Conservation (phyloP, 2,888 invertebrate genomes). For the Glomeris marginata region DNA sequence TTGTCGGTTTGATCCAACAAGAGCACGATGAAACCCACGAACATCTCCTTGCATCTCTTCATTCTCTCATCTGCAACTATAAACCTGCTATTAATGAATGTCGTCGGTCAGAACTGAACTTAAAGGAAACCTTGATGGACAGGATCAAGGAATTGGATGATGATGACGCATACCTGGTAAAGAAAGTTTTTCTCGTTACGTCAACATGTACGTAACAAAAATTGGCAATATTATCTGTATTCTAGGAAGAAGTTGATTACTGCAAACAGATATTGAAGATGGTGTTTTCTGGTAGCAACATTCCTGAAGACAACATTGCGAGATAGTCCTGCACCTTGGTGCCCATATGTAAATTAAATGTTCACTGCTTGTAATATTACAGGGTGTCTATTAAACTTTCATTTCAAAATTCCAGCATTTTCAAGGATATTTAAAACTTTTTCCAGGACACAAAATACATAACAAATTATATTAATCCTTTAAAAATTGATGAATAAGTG, state of each 20-base stretch:
- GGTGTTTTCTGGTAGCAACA: too few relatives aligned
- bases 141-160: constrained; percentile 29
- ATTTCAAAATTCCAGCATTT: too few relatives aligned
- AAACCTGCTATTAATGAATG: constrained; percentile 31
- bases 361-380: too few relatives aligned
- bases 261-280: constrained; percentile 21
- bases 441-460: too few relatives aligned
- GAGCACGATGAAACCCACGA: constrained; percentile 34
- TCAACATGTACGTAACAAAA: neutral
- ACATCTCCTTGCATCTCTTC: constrained; percentile 36
- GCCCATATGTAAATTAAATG: too few relatives aligned
- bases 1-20: constrained; percentile 26
- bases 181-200: neutral
- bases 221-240: constrained; percentile 9
- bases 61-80: constrained; percentile 34
- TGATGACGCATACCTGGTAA: constrained; percentile 32
- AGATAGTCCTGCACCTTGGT: too few relatives aligned
- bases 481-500: too few relatives aligned
- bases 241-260: constrained; percentile 24
- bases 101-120: constrained; percentile 31
- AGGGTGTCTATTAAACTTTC: too few relatives aligned
- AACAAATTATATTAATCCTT: too few relatives aligned
- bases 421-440: too few relatives aligned
- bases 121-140: constrained; percentile 29
- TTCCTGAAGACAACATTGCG: too few relatives aligned